A percentile compares a stretch with the other conserved stretches of the same genome.
phyloP scores from a whole-genome alignment of 1,140 invertebrate genomes.

The Apis florea region DNA sequence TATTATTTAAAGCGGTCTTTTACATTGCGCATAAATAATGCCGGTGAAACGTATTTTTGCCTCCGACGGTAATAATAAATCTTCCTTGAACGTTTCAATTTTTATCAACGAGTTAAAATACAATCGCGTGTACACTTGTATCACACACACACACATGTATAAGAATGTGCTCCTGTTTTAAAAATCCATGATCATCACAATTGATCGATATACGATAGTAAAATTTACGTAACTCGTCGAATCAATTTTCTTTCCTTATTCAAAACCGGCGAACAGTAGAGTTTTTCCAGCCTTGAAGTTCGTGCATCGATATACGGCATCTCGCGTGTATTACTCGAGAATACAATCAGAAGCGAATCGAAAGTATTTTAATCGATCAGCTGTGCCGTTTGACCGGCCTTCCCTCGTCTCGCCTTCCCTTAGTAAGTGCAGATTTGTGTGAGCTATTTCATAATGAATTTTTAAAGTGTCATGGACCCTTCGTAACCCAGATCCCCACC shows the following conservation, averaged over 20 bases:
- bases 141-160: too few species aligned
- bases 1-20: constrained; percentile 2
- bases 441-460: constrained; percentile 67
- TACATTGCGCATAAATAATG: not conserved
- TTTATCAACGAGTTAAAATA: not conserved
- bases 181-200: not conserved
- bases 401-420: constrained; percentile 47
- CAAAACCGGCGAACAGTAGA: too few species aligned
- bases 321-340: not conserved
- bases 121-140: too few species aligned
- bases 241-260: not conserved
- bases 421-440: constrained; percentile 66
- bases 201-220: not conserved
- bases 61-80: not conserved
- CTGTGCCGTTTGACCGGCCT: constrained; percentile 36
- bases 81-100: not conserved
- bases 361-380: constrained; percentile 24
- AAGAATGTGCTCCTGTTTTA: too few species aligned
- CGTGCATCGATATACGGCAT: not conserved
- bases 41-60: not conserved
- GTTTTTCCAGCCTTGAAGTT: not conserved
- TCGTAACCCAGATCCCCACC: constrained; percentile 59
- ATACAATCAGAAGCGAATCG: constrained; percentile 3
- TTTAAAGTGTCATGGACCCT: constrained; percentile 64
- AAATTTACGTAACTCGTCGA: not conserved